These are phyloP conservation scores for Scomberomorus guttatus DNA, from an alignment of 2,797 vertebrate species.

Conservation along the genomic window DNA sequence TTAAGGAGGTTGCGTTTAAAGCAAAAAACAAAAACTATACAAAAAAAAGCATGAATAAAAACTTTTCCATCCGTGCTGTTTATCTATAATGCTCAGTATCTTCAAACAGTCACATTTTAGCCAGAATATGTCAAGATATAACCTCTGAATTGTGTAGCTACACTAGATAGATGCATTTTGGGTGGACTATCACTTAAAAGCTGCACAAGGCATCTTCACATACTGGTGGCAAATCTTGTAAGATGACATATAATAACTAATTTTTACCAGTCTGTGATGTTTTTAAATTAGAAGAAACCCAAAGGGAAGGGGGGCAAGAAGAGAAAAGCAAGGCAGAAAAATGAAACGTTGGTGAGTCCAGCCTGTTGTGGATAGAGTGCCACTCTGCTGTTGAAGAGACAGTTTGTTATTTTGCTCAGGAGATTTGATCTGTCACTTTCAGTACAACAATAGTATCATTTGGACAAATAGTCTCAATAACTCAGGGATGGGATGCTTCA, in stretches of 20 bases:
- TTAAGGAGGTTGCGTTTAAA: too few species aligned
- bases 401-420: constrained; percentile 3
- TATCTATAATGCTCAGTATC: too few species aligned
- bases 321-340: not conserved
- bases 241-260: not conserved
- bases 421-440: constrained; percentile 20
- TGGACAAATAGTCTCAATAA: constrained; percentile 32
- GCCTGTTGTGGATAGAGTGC: not conserved
- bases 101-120: not conserved
- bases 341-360: not conserved
- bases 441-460: constrained; percentile 6
- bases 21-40: too few species aligned
- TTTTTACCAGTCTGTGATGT: not conserved
- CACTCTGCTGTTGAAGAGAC: constrained; percentile 5
- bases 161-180: not conserved
- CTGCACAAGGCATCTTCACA: not conserved
- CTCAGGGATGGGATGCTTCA: not conserved
- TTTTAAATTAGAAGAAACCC: not conserved
- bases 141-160: not conserved
- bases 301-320: not conserved
- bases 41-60: too few species aligned
- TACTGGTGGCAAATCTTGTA: not conserved
- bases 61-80: too few species aligned
- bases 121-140: not conserved
- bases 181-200: not conserved